phyloP scores from a whole-genome alignment of 2,797 vertebrate species.

The Menidia menidia region DNA sequence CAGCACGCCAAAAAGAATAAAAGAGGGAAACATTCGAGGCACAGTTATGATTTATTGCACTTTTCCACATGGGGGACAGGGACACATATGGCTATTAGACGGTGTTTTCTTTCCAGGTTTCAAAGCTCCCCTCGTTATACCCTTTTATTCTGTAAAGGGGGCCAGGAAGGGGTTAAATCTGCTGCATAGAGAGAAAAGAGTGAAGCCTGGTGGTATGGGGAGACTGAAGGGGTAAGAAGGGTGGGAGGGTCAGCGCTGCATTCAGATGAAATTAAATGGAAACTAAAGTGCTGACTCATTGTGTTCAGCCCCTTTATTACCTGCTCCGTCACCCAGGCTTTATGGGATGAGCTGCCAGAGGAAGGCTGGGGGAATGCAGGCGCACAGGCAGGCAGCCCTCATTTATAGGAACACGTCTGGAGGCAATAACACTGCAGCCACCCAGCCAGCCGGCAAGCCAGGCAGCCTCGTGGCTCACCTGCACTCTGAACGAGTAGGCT shows the following conservation, averaged over 20 bases:
- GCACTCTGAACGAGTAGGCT: constrained; percentile 46
- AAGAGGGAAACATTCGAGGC: constrained; percentile 55
- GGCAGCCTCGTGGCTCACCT: constrained; percentile 56
- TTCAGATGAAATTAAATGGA: constrained; percentile 83
- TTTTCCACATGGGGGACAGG: constrained; percentile 30
- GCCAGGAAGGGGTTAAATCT: constrained; percentile 80
- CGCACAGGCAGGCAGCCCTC: constrained; percentile 57
- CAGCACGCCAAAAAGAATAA: constrained; percentile 67
- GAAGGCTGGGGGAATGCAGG: constrained; percentile 43
- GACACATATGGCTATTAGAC: constrained; percentile 25
- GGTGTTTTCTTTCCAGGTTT: constrained; percentile 35
- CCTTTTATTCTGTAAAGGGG: constrained; percentile 29
- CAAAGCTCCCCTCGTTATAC: constrained; percentile 33
- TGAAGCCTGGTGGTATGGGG: constrained; percentile 51
- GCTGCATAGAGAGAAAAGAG: constrained; percentile 51
- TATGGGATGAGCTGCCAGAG: constrained; percentile 69
- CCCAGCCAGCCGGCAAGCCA: constrained; percentile 39
- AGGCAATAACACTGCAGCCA: constrained; percentile 69
- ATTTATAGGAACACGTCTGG: constrained; percentile 77
- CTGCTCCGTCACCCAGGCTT: constrained; percentile 79
- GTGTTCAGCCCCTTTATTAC: constrained; percentile 79
- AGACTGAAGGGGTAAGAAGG: constrained; percentile 40
- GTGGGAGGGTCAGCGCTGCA: constrained; percentile 52
- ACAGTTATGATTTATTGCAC: constrained; percentile 50
- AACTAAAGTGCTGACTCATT: constrained; percentile 85